Evolutionary conservation across 2,113 vertebrate genomes (phyloP).

Genomic region (Mesoclemmys tuberculata): DNA sequence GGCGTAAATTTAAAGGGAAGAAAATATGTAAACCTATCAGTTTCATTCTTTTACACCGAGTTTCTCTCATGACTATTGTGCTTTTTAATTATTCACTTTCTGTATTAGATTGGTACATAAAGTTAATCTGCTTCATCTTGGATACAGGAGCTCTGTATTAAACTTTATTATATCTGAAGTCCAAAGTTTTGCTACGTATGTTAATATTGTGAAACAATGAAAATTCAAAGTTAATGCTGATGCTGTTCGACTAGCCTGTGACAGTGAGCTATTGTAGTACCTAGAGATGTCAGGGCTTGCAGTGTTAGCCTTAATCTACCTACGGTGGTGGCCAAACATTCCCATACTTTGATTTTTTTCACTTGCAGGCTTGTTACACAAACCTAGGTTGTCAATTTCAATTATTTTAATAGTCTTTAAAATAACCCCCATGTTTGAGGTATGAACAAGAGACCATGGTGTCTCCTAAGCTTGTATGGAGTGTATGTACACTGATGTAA

Average conservation of each 20-base stretch:
- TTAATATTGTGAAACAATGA: background rate
- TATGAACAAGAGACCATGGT: constrained; percentile 53
- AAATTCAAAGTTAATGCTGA: background rate
- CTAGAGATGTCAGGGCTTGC: background rate
- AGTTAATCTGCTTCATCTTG: background rate
- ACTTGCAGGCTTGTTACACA: constrained; percentile 37
- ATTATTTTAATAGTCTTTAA: constrained; percentile 68
- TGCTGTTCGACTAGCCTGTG: background rate
- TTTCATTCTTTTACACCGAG: background rate
- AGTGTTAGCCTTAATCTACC: too few relatives aligned
- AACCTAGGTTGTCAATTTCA: constrained; percentile 9
- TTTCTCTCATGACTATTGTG: background rate
- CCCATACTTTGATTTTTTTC: background rate
- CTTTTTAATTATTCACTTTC: background rate
- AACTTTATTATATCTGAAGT: background rate
- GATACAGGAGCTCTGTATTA: background rate
- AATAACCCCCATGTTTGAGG: constrained; percentile 63
- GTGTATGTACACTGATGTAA: constrained; percentile 29
- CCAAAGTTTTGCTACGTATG: background rate
- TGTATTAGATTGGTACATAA: background rate
- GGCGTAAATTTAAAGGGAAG: background rate
- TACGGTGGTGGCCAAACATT: too few relatives aligned
- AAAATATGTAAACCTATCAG: background rate
- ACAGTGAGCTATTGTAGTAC: background rate
- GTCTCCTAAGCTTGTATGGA: constrained; percentile 47